These are phyloP conservation scores for Amia ocellicauda DNA, from an alignment of 2,113 vertebrate species.

Conservation along the genomic window DNA sequence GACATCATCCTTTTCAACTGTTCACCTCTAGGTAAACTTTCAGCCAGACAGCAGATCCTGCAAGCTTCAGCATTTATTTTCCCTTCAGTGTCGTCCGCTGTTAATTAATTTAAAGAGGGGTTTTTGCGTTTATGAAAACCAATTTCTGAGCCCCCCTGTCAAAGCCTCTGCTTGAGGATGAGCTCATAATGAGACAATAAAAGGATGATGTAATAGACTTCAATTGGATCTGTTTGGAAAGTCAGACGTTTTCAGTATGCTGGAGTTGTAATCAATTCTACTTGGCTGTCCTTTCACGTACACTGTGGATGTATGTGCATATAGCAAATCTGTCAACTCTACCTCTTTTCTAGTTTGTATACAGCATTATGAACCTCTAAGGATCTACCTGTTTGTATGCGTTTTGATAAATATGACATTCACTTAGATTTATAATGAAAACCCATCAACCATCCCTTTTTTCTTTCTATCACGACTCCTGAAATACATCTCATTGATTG, in stretches of 20 bases:
- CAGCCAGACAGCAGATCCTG: background rate
- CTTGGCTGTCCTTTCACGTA: no score
- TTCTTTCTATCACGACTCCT: no score
- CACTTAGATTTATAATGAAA: no score
- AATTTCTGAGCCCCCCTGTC: background rate
- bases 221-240: background rate
- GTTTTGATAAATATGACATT: no score
- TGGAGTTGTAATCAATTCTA: no score
- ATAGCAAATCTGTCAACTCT: no score
- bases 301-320: no score
- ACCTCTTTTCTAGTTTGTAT: no score
- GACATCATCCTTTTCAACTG: background rate
- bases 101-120: conserved; percentile 9
- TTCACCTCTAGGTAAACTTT: background rate
- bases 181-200: background rate
- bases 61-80: background rate
- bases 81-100: background rate
- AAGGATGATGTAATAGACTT: background rate
- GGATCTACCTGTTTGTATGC: no score
- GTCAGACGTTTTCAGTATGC: background rate
- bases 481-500: no score
- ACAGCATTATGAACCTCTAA: no score
- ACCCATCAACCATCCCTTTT: no score
- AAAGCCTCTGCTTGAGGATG: background rate
- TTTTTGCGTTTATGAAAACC: conserved; percentile 10